phyloP scores from a whole-genome alignment of 2,888 invertebrate species.

The Melanostoma scalare region DNA sequence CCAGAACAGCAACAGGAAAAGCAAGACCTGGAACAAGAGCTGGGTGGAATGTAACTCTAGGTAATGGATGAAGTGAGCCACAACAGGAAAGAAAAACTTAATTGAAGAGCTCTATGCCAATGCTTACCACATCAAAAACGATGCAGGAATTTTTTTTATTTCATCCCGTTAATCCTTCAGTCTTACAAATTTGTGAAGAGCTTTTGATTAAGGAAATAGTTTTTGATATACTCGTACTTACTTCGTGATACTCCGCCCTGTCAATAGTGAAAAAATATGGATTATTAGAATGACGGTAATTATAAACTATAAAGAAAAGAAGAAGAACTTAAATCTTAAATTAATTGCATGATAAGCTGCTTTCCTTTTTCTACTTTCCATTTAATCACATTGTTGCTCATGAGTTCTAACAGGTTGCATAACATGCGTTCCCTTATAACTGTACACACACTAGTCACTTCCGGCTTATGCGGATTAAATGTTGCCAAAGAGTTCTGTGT shows the following conservation, averaged over 20 bases:
- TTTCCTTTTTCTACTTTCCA: not conserved
- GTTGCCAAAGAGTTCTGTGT: constrained; percentile 9
- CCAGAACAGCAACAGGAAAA: constrained; percentile 30
- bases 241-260: too few species aligned
- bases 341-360: constrained; percentile 1
- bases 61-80: constrained; percentile 29
- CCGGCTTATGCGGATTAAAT: constrained; percentile 10
- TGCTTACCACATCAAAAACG: constrained; percentile 18
- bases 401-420: constrained; percentile 8
- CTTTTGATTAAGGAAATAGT: constrained; percentile 13
- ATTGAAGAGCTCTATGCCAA: constrained; percentile 10
- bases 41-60: constrained; percentile 1
- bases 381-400: constrained; percentile 3
- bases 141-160: constrained; percentile 33
- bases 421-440: not conserved
- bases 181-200: not conserved
- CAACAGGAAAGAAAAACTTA: constrained; percentile 14
- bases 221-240: too few species aligned
- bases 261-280: too few species aligned
- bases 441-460: not conserved
- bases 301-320: too few species aligned
- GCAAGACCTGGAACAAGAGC: constrained; percentile 9
- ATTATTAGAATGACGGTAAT: too few species aligned
- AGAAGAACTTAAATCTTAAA: too few species aligned
- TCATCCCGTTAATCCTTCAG: constrained; percentile 25